Evolutionary conservation across 1,140 invertebrate species (phyloP), one percentile per base, ranked within the genome.

Genomic region (Lordiphosa collinella): DNA sequence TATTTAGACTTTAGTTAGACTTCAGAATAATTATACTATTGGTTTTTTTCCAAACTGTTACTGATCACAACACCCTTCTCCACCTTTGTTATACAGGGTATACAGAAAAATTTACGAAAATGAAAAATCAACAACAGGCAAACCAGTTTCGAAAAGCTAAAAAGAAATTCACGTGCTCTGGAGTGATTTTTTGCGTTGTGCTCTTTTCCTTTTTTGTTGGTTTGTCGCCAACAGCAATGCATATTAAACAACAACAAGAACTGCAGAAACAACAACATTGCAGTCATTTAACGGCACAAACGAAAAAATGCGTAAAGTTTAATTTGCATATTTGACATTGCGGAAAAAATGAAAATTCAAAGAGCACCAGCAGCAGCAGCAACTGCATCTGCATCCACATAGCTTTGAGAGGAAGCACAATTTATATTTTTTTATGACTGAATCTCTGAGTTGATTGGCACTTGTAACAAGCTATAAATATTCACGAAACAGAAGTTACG

Each of bases 101-200:
- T 8, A 29, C 32, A 35, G 61, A 68, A 72, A 50, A 58, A 46
- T 37, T 53, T 37, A 63, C 58, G 62, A 84, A 72, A 84, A 84
- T 52, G 53, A 82, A 71, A 84, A 82, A 73, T 38, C 66, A 74
- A 51, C 58, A 51, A 38, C 58, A 41, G 53, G 13, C 13, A 76
- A 82, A 76, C 76, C 49, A 55, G 71, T 82, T 82, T 70, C 53
- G 50, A 68, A 58, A 58, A 50, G 38, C 54, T 47, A 57, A 60
- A 84, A 84, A 78, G 78, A 84, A 85, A 84, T 84, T 69, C 79
- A 84, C 73, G 79, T 84, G 76, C 66, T 60, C 52, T 54, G 63
- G 73, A 60, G 35, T 57, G 55, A 57, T 74, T 62, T 62, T 52
- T 25, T 16, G 16, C 5, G n/a, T n/a, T 10, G 12, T 8, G 10